Conservation (phyloP, 2,888 invertebrate species). For the Cephus pygmeus region DNA sequence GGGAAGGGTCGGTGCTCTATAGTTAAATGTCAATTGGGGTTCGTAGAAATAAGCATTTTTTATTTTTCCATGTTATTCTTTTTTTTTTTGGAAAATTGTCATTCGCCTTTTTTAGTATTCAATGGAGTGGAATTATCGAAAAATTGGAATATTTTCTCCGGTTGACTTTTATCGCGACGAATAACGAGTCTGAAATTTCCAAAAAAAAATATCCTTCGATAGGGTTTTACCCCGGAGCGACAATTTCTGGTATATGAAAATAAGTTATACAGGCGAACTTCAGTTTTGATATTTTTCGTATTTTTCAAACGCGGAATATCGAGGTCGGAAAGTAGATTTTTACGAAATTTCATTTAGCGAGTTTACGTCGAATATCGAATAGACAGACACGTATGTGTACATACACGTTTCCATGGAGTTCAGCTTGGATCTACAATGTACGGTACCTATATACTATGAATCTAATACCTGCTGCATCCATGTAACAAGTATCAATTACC, state of each 20-base stretch:
- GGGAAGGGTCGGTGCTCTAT: background rate
- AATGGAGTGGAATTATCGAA: background rate
- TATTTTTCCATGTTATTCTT: background rate
- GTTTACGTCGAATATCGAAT: background rate
- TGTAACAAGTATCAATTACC: conserved; percentile 4
- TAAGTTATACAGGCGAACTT: background rate
- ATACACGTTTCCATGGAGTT: background rate
- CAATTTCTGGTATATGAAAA: background rate
- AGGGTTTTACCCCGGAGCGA: background rate
- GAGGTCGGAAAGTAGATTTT: background rate
- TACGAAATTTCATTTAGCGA: background rate
- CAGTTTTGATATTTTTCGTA: background rate
- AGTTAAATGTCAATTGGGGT: background rate
- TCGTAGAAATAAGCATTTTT: background rate
- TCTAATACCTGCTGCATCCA: background rate
- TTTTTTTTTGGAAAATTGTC: background rate
- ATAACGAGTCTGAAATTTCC: background rate
- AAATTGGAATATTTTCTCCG: background rate
- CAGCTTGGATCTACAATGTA: background rate
- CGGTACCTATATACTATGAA: background rate
- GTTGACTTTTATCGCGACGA: background rate
- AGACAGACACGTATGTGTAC: background rate
- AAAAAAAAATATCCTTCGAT: background rate
- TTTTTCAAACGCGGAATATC: background rate
- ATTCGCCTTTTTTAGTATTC: background rate